phyloP scores from a whole-genome alignment of 2,888 invertebrate genomes.

The Ischnura elegans region DNA sequence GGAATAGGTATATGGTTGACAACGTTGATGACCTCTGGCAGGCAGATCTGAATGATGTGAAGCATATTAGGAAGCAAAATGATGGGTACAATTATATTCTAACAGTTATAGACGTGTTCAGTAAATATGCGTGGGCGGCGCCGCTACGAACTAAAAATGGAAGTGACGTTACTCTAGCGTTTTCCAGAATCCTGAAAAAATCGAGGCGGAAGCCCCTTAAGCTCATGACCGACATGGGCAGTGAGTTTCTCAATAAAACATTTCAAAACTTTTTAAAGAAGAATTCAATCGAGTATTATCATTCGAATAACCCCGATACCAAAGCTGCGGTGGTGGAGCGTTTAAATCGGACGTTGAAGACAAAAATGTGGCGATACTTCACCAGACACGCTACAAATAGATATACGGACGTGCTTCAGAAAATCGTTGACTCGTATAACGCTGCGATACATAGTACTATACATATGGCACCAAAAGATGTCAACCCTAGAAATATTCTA shows the following conservation, averaged over 20 bases:
- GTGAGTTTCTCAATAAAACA: slow-evolving; percentile 37
- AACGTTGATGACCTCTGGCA: too few species aligned
- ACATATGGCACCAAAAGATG: slow-evolving; percentile 71
- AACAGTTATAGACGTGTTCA: too few species aligned
- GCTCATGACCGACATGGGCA: slow-evolving; percentile 12
- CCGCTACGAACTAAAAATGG: too few species aligned
- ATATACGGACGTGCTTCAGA: slow-evolving; percentile 35
- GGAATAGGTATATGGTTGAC: too few species aligned
- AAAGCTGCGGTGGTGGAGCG: slow-evolving; percentile 69
- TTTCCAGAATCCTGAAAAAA: not conserved
- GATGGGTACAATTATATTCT: too few species aligned
- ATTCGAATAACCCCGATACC: slow-evolving; percentile 54
- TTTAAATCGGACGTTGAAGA: slow-evolving; percentile 47
- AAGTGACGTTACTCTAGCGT: too few species aligned
- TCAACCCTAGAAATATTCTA: slow-evolving; percentile 62
- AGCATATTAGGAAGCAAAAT: too few species aligned
- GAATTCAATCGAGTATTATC: slow-evolving; percentile 21
- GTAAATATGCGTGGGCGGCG: too few species aligned
- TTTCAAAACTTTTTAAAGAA: not conserved
- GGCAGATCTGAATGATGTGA: too few species aligned
- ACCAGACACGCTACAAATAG: not conserved
- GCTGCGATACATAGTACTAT: slow-evolving; percentile 70
- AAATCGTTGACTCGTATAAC: slow-evolving; percentile 55
- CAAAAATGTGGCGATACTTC: slow-evolving; percentile 41
- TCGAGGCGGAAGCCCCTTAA: not conserved